Conservation (phyloP, 2,888 invertebrate species). For the Eupithecia insigniata region DNA sequence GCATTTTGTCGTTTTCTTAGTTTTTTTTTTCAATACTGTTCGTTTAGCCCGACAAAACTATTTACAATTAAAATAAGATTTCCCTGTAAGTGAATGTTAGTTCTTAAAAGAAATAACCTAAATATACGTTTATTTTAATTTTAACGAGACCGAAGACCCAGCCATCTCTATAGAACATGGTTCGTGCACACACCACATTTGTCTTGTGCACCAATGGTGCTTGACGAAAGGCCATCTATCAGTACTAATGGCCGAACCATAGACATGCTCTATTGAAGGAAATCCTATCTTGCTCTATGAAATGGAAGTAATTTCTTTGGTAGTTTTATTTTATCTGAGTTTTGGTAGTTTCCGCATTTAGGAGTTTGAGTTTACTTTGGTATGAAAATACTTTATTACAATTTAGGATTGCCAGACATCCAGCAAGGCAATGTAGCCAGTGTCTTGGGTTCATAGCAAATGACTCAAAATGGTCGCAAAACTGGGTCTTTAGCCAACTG, state of each 20-base stretch:
- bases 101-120: background rate
- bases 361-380: background rate
- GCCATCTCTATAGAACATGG: slow-evolving; percentile 8
- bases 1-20: too few relatives aligned
- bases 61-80: too few relatives aligned
- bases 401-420: too few relatives aligned
- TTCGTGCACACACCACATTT: slow-evolving; percentile 54
- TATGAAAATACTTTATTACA: background rate
- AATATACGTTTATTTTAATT: background rate
- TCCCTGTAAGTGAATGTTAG: too few relatives aligned
- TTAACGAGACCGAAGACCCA: background rate
- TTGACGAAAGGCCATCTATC: slow-evolving; percentile 58
- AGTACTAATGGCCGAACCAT: slow-evolving; percentile 46
- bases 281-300: slow-evolving; percentile 35
- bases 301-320: slow-evolving; percentile 38
- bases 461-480: too few relatives aligned
- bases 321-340: background rate
- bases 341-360: background rate
- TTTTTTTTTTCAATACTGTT: too few relatives aligned
- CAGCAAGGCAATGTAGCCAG: too few relatives aligned
- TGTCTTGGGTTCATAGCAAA: too few relatives aligned
- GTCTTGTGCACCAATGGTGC: slow-evolving; percentile 58
- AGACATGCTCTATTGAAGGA: slow-evolving; percentile 28
- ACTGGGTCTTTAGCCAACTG: too few relatives aligned
- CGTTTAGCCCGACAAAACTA: too few relatives aligned